Base-by-base conservation (phyloP, 2,888 invertebrate species). In the Acronicta aceris region DNA sequence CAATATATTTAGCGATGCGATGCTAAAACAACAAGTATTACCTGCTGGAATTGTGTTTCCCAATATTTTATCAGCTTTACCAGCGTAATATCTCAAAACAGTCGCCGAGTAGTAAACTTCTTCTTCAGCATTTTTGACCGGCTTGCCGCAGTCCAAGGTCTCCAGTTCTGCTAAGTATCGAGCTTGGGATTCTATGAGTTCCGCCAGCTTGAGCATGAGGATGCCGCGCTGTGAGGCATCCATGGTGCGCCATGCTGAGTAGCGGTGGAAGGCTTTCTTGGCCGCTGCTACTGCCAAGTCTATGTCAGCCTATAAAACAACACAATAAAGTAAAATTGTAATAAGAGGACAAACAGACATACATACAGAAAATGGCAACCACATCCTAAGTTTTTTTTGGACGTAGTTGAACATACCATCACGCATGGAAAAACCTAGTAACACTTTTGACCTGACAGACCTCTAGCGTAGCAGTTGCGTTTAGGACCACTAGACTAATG, bases 71-170 rank as follows among this genome's bases (percentile, higher is more conserved):
- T 99, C 99, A 0, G 98, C 97, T 96, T 97, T 98, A 1, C 98
- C 99, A 13, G 98, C 98, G 89, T 97, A 98, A 84, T 98, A 99
- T 75, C 98, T 96, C 8, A 98, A 79, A 41, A 96, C 95, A 53
- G 95, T 95, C 0, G 96, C 94, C 13, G 96, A 94, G 64, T 93
- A 92, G 9, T 95, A 95, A 0, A 98, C 89, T 86, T 98, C 98
- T 45, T 96, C 96, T 65, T 95, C 95, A 0, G 98, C 96, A 65
- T 95, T 92, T 33, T 95, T 93, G 78, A 96, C 98, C 0, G 99
- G 98, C 86, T 99, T 99, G 0, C 99, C 99, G 89, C 98, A 99
- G 88, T 99, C 99, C 67, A 99, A 87, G 0, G 99, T 98, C 93
- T 99, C 99, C 74, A 99, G 95, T 81, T 98, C 97, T 4, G 98